Base-by-base conservation (phyloP, 2,797 vertebrate species). In the Enteromius treurensis region DNA sequence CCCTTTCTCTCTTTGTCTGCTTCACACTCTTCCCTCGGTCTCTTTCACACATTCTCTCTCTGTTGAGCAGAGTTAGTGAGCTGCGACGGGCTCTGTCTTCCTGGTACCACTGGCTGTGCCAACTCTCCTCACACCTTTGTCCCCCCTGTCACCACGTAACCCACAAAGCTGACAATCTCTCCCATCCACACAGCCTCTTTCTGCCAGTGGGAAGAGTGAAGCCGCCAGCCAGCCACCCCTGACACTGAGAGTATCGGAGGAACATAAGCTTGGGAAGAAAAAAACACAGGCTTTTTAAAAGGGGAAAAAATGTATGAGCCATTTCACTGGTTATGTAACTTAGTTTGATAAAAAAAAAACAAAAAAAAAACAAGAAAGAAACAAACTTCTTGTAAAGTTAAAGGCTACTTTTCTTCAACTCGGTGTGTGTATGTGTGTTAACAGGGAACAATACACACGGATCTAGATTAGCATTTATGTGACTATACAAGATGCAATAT, bases 151-250 rank as follows among this genome's bases (percentile, higher is more conserved):
- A 81, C 81, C 32, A 76, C 8, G 68, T 65, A 62, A 84, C 83
- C 85, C 84, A 90, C 78, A 85, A 81, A 88, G 64, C 88, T 80
- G 83, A 84, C 81, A 84, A 85, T 86, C 84, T 86, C 71, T 77
- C 67, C 80, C 79, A 80, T 67, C 83, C 80, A 88, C 82, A 85
- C 79, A 11, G 45, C 58, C 79, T 71, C 37, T 78, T 64, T 77
- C 76, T 82, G 88, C 86, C 84, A 81, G 77, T 40, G 47, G 42
- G 70, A 69, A 55, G 64, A 82, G 40, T 70, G 47, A 60, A 69
- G 78, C 47, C 77, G 70, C 51, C 84, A 86, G 73, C 37, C 77
- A 87, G 65, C 60, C 47, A 74, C 40, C 64, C 75, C 62, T 80
- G 71, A 67, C 53, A 60, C 74, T 9, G 29, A 71, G 67, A 53